Evolutionary conservation across 2,113 vertebrate species (phyloP), one percentile per base, ranked within the genome.

Genomic region (Chamaetylas fuelleborni): DNA sequence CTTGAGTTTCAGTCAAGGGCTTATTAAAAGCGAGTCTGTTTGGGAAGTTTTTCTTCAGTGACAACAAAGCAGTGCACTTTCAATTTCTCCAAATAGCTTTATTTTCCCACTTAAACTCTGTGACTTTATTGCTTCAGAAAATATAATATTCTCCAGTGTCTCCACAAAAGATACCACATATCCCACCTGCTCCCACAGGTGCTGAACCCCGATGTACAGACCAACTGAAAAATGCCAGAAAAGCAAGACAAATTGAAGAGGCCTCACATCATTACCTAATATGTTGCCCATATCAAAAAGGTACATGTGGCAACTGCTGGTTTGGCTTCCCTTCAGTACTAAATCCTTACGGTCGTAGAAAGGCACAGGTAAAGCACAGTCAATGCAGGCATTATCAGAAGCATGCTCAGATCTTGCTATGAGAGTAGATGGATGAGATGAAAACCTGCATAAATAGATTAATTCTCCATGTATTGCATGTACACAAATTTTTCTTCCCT

Each of bases 11-110:
- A 92, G 26, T 95, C 79, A 77, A 78, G 38, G 0, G 0, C 43
- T 93, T 94, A 88, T 77, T 92, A 88, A 90, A 91, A 94, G 64
- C 90, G 92, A 92, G 76, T 58, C 33, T 25, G 20, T 93, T 57
- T 69, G 33, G 51, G 82, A 79, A 88, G 40, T 60, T 84, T 84
- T 90, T 86, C 85, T 85, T 80, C 67, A 66, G 43, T 54, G 81
- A 88, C 87, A 95, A 70, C 66, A 88, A 62, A 88, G 54, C 50
- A 56, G 51, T 12, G 29, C 81, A 71, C 60, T 83, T 94, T 65
- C 87, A 87, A 72, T 90, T 86, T 83, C 81, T 90, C 81, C 79
- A 78, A 86, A 90, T 5, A 73, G 38, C 16, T 80, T 94, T 92
- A 62, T 94, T 95, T 94, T 43, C 67, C 56, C 28, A 6, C 62